These are phyloP conservation scores for Eonycteris spelaea DNA, from an alignment of 2,113 vertebrate genomes.

Conservation along the genomic window DNA sequence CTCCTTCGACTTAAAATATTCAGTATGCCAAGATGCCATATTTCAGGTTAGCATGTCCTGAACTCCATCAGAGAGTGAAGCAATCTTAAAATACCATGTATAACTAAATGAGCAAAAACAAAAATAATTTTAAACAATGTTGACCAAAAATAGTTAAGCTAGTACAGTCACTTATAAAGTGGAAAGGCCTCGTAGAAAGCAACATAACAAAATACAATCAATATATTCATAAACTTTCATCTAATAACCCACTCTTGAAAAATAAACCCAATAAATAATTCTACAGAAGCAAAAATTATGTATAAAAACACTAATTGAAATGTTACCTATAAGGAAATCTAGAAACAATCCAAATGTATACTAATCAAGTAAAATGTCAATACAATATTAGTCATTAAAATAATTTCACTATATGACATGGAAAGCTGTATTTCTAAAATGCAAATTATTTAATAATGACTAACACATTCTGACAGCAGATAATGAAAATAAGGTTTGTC, in stretches of 20 bases:
- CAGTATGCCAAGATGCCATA: too few species aligned
- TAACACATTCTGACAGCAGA: background rate
- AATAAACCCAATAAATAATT: background rate
- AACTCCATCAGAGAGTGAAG: too few species aligned
- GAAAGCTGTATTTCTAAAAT: background rate
- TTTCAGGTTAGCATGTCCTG: too few species aligned
- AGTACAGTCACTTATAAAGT: background rate
- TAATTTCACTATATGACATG: background rate
- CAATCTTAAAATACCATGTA: background rate
- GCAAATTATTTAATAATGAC: background rate
- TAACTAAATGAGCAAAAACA: background rate
- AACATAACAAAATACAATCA: background rate
- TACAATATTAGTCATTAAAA: background rate
- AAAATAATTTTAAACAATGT: background rate
- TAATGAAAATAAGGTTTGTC: background rate
- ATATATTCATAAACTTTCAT: background rate
- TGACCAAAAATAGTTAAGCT: background rate
- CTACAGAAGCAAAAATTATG: background rate
- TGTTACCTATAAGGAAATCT: background rate
- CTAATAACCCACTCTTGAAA: background rate
- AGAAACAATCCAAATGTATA: background rate
- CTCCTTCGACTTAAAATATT: too few species aligned
- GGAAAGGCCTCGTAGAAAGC: background rate
- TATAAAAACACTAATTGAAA: background rate
- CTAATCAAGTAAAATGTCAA: background rate